Evolutionary conservation across 2,888 invertebrate species (phyloP).

Genomic region (Drosophila anomelani): DNA sequence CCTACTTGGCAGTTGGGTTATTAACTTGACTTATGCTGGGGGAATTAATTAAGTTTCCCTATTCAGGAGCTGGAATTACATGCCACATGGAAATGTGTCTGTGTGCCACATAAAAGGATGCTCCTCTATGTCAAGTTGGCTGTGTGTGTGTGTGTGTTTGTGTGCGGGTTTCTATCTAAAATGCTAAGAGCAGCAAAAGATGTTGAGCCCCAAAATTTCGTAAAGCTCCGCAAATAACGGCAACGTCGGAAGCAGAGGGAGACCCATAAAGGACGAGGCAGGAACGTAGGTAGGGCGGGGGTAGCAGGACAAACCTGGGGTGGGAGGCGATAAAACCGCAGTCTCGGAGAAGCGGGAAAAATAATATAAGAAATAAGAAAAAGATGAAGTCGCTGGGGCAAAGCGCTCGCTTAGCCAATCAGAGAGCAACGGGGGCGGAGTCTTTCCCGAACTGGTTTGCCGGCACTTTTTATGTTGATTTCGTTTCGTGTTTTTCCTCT

Average conservation of each 20-base stretch:
- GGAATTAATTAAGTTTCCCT: conserved; percentile 33
- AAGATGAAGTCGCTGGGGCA: conserved; percentile 75
- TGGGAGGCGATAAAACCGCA: conserved; percentile 76
- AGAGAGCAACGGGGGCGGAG: conserved; percentile 81
- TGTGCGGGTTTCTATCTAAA: conserved; percentile 27
- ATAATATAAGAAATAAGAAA: conserved; percentile 46
- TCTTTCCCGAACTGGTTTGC: conserved; percentile 80
- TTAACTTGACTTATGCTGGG: conserved; percentile 29
- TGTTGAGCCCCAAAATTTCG: conserved; percentile 64
- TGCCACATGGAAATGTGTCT: conserved; percentile 16
- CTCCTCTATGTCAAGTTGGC: background rate
- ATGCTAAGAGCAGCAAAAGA: conserved; percentile 52
- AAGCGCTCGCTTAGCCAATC: conserved; percentile 80
- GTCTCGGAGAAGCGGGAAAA: conserved; percentile 40
- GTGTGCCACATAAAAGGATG: conserved; percentile 30
- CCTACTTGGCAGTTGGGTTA: conserved; percentile 19
- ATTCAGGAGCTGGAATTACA: conserved; percentile 25
- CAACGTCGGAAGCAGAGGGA: conserved; percentile 11
- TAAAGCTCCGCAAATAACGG: conserved; percentile 51
- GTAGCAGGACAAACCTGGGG: conserved; percentile 32
- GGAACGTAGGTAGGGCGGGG: conserved; percentile 21
- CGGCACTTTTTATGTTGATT: conserved; percentile 75
- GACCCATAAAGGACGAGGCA: background rate
- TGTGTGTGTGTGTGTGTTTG: background rate
- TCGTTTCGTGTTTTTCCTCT: conserved; percentile 58